These are phyloP conservation scores for Flexamia atlantica DNA, from an alignment of 2,888 invertebrate species.

Conservation along the genomic window DNA sequence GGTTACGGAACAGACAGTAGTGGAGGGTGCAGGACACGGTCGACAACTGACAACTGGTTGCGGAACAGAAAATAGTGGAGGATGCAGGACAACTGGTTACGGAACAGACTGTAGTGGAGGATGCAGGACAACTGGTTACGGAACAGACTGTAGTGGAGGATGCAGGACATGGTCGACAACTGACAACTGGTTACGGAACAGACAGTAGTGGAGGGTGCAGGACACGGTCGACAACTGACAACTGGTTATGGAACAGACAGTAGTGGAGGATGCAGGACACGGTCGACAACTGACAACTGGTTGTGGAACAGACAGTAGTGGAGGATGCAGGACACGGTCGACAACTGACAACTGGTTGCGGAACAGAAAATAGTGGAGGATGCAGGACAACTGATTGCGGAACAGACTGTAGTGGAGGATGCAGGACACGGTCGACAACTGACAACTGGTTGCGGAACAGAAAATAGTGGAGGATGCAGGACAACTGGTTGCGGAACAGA, in stretches of 20 bases:
- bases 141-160: not conserved
- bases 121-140: not conserved
- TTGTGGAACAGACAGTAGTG: not conserved
- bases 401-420: not conserved
- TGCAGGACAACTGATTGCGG: not conserved
- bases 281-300: not conserved
- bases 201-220: not conserved
- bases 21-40: not conserved
- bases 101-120: not conserved
- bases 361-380: not conserved
- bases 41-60: not conserved
- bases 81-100: not conserved
- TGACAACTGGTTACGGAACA: not conserved
- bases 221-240: not conserved
- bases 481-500: not conserved
- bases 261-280: not conserved
- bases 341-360: not conserved
- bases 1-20: not conserved
- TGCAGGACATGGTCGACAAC: not conserved
- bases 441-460: not conserved
- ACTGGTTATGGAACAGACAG: not conserved
- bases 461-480: not conserved
- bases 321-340: not conserved
- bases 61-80: not conserved
- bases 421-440: not conserved